Conservation (phyloP, 2,113 vertebrate species). For the Protobothrops mucrosquamatus region DNA sequence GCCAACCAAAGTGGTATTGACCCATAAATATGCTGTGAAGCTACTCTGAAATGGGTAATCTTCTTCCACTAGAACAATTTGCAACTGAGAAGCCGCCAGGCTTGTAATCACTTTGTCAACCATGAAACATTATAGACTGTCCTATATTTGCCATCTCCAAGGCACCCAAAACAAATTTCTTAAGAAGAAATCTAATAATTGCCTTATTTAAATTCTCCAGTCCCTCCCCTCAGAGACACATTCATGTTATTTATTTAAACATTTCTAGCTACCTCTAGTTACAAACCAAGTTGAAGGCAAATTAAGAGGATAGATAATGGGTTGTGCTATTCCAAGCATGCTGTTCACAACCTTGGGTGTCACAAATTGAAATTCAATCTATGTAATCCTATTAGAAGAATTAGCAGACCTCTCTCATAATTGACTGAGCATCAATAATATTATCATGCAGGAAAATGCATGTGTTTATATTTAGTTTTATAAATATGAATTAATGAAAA, state of each 20-base stretch:
- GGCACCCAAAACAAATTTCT: background rate
- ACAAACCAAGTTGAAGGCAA: background rate
- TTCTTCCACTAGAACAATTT: background rate
- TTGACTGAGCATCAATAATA: background rate
- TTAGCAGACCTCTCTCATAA: background rate
- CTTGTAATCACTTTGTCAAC: background rate
- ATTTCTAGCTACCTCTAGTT: background rate
- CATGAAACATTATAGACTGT: background rate
- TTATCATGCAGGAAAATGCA: background rate
- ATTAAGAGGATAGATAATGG: background rate
- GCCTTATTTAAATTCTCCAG: background rate
- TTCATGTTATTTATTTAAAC: background rate
- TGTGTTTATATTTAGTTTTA: slow-evolving; percentile 4
- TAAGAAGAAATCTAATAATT: background rate
- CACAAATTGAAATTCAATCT: background rate
- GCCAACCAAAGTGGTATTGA: background rate
- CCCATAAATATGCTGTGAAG: background rate
- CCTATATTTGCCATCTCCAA: background rate
- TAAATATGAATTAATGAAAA: background rate
- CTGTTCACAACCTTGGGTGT: background rate
- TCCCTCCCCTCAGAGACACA: background rate
- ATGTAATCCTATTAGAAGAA: background rate
- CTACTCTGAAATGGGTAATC: background rate
- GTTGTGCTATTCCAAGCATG: background rate
- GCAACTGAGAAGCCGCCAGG: background rate